Evolutionary conservation across 2,888 invertebrate genomes (phyloP), one percentile per base, ranked within the genome.

Genomic region (Clostera curtula): DNA sequence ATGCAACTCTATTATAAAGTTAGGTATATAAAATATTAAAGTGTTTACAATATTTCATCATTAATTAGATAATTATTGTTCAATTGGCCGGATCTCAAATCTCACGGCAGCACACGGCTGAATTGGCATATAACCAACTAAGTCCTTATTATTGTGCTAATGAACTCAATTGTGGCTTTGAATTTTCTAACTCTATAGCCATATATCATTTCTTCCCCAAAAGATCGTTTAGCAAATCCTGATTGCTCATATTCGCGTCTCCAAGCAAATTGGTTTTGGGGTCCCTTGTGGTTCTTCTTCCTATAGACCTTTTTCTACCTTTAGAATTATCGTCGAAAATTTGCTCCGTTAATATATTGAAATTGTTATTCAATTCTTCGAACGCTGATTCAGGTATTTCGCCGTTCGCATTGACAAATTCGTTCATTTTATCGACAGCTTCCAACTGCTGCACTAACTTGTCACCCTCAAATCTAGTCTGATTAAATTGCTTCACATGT

Each of bases 371-470:
- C 16, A 83, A 35, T 33, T 80, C 80, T 9, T 43, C 43, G 5
- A 80, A 57, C 12, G 77, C 51, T 12, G 64, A 57, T 12, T 63
- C 51, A 0, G 77, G 69, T 24, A 82, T 66, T 12, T 72, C 74
- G 0, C 57, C 60, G 11, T 58, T 58, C 1, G 49, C 47, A 23
- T 63, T 77, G 1, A 88, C 71, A 32, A 75, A 69, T 5, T 82
- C 69, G 35, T 85, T 86, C 6, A 86, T 64, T 47, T 76, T 76
- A 43, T 86, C 85, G 0, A 86, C 85, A 19, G 75, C 76, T 50
- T 83, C 68, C 21, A 88, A 51, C 23, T 84, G 79, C 27, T 85
- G 67, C 1, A 85, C 65, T 4, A 88, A 38, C 29, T 76, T 77
- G 22, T 86, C 80, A 8, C 80, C 84, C 13, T 86, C 85, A 9